Evolutionary conservation across 1,140 invertebrate species (phyloP).

Genomic region (Portunus trituberculatus): DNA sequence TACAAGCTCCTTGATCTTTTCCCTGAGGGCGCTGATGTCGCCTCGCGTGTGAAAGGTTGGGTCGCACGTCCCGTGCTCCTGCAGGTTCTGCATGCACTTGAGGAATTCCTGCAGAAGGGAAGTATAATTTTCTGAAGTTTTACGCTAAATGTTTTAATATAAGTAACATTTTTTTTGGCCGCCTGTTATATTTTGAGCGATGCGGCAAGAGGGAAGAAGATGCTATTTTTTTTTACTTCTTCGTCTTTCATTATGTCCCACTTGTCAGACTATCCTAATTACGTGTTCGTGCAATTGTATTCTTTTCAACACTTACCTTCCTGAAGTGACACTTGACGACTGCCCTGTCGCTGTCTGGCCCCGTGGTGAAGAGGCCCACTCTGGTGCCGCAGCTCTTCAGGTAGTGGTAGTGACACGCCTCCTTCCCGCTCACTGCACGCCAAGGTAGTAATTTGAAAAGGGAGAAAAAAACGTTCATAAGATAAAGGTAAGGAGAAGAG

Average conservation of each 20-base stretch:
- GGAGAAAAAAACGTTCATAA: background rate
- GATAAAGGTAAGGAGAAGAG: no score
- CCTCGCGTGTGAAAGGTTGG: conserved; percentile 35
- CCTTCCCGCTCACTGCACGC: conserved; percentile 31
- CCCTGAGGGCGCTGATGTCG: conserved; percentile 43
- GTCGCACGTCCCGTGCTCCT: background rate
- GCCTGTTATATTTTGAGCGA: no score
- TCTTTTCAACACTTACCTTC: background rate
- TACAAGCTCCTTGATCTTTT: conserved; percentile 33
- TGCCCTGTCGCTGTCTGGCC: background rate
- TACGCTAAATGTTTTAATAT: background rate
- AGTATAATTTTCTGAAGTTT: background rate
- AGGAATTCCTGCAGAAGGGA: conserved; percentile 39
- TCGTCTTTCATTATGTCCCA: no score
- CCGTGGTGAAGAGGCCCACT: background rate
- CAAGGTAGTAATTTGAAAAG: no score
- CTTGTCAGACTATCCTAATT: background rate
- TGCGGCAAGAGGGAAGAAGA: no score
- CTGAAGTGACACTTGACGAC: conserved; percentile 57
- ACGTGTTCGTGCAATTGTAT: conserved; percentile 5
- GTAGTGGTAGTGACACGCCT: conserved; percentile 50
- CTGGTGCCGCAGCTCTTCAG: background rate
- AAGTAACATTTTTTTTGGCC: background rate
- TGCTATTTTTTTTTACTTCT: no score
- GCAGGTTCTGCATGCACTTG: conserved; percentile 49